Conservation (phyloP, 2,113 vertebrate species). For the Isichthys henryi region DNA sequence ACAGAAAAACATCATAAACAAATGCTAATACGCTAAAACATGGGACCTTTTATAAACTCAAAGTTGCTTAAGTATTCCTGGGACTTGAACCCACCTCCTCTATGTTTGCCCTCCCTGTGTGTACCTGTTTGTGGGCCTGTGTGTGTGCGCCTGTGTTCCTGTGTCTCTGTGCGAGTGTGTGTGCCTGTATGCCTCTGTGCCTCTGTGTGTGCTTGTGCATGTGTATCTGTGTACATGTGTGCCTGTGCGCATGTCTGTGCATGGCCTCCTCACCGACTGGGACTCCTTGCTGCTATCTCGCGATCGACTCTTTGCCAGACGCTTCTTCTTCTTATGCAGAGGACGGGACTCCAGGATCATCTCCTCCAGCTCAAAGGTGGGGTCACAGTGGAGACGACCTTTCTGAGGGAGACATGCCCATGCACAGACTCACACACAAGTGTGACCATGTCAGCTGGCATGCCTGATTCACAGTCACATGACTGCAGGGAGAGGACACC, state of each 20-base stretch:
- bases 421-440: not conserved
- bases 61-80: not conserved
- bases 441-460: not conserved
- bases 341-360: conserved; percentile 96
- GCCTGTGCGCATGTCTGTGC: not conserved
- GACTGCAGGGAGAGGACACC: not conserved
- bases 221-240: too few species aligned
- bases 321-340: conserved; percentile 96
- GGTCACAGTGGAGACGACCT: conserved; percentile 95
- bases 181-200: too few species aligned
- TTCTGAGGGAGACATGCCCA: conserved; percentile 64
- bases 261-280: conserved; percentile 74
- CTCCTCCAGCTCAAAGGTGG: conserved; percentile 97
- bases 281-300: conserved; percentile 96
- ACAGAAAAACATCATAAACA: not conserved
- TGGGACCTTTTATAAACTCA: not conserved
- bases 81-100: not conserved
- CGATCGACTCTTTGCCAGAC: conserved; percentile 89
- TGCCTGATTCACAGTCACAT: not conserved
- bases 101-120: not conserved
- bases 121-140: not conserved
- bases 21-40: not conserved
- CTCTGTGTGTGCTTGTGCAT: not conserved
- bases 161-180: too few species aligned
- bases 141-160: not conserved